Conservation (phyloP, 1,140 invertebrate species). For the Saccostrea glomerata region DNA sequence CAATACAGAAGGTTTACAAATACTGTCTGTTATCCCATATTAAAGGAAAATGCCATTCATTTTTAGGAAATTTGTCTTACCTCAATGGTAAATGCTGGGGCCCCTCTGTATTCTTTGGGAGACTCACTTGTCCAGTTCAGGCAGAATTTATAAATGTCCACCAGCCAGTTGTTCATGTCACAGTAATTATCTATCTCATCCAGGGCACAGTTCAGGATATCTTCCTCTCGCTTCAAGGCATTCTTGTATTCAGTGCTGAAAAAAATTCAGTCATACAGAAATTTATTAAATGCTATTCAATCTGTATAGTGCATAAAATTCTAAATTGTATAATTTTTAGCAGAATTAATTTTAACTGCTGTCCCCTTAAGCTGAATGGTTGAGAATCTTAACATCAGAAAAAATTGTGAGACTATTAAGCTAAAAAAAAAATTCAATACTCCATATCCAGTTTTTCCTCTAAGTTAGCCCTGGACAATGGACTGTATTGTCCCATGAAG, state of each 20-base stretch:
- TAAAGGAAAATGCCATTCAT: neutral
- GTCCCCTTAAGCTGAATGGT: too few relatives aligned
- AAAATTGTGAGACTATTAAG: too few relatives aligned
- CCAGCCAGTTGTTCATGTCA: constrained; percentile 74
- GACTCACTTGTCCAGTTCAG: constrained; percentile 73
- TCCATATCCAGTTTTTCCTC: constrained; percentile 74
- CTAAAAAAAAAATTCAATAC: constrained; percentile 60
- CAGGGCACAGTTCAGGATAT: constrained; percentile 66
- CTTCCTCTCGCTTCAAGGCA: constrained; percentile 60
- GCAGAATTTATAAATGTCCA: constrained; percentile 75
- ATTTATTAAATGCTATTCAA: too few relatives aligned
- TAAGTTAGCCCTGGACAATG: constrained; percentile 69
- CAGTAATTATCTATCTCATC: constrained; percentile 76
- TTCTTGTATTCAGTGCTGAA: constrained; percentile 70
- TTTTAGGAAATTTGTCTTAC: constrained; percentile 55
- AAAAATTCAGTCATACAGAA: constrained; percentile 2
- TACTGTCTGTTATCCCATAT: neutral
- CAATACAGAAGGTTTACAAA: neutral
- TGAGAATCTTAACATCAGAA: too few relatives aligned
- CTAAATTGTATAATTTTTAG: neutral
- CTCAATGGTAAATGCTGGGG: constrained; percentile 76
- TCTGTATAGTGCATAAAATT: neutral
- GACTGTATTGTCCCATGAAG: constrained; percentile 73
- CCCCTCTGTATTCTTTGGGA: constrained; percentile 71
- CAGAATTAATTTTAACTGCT: too few relatives aligned